A percentile compares a stretch with the other conserved stretches of the same genome.
These are phyloP conservation scores for Apostichopus parvimensis DNA, from an alignment of 35 echinoderm and acorn worm species.

Conservation along the genomic window DNA sequence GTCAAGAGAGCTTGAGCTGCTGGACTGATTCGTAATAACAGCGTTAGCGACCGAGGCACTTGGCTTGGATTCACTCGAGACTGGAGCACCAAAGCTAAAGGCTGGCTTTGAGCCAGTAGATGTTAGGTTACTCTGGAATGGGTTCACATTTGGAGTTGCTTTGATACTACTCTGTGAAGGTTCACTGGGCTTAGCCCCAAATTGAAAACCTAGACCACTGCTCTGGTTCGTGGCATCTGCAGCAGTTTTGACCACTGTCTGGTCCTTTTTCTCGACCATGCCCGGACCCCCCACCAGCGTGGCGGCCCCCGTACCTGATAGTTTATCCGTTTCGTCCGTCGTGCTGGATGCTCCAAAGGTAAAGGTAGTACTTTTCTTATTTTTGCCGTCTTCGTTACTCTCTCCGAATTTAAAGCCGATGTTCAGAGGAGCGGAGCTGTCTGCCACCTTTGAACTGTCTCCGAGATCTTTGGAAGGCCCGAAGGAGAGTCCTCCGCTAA, in stretches of 20 bases:
- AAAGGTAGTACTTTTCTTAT: constrained; percentile 23
- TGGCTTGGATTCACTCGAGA: not conserved
- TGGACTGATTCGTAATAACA: not conserved
- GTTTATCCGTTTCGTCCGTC: not conserved
- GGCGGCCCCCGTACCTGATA: not conserved
- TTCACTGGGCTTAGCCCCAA: not conserved
- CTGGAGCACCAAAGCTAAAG: not conserved
- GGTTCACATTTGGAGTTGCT: constrained; percentile 13
- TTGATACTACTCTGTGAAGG: not conserved
- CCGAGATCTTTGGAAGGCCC: not conserved
- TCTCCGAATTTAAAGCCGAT: constrained; percentile 35
- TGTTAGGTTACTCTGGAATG: constrained; percentile 40
- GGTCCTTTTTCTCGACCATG: not conserved
- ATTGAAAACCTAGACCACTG: not conserved
- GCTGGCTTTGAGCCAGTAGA: constrained; percentile 13
- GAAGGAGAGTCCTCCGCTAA: not conserved
- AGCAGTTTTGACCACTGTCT: not conserved
- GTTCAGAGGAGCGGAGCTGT: not conserved
- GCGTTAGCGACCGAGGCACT: constrained; percentile 7
- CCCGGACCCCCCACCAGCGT: not conserved
- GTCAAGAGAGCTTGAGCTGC: constrained; percentile 5
- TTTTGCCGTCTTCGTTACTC: not conserved
- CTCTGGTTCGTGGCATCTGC: not conserved
- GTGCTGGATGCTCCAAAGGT: constrained; percentile 40
- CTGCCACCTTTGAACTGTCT: constrained; percentile 5